Evolutionary conservation across 92 coral and sea anemone species (phyloP), one percentile per base, ranked within the genome.

Genomic region (Phenganax stokvisi): DNA sequence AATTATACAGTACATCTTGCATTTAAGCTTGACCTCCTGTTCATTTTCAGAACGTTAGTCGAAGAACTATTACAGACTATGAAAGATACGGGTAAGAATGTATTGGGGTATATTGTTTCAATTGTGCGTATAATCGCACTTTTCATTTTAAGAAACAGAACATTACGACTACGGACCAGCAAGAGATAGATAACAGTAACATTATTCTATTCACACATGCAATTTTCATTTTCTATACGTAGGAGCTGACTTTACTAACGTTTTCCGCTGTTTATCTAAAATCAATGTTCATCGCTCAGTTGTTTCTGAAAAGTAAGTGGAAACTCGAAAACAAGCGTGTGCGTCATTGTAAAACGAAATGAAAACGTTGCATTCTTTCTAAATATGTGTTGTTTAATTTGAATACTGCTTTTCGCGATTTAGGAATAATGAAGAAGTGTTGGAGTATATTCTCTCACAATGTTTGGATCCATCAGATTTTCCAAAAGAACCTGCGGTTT

Each of bases 241-340:
- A 90, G 94, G 94, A 44, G 97, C 97, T 12, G 97, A 91, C 81
- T 91, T 91, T 51, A 89, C 97, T 53, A 91, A 91, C 82, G 85
- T 89, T 52, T 91, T 89, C 51, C 76, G 92, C 12, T 85, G 86
- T 62, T 84, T 91, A n/a, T 73, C 56, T 54, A 84, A 77, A 74
- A 79, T 90, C 57, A 74, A 71, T n/a, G 51, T 83, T 53, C 74
- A 61, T 12, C 81, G 72, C 54, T 69, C 81, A 59, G 12, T 81
- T 70, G 81, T 58, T 16, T 70, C 29, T 51, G 83, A 68, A 78
- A 51, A 74, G 89, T 83, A 63, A 53, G 89, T 72, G 47, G 47
- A 37, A 37, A 37, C 47, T 37, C 47, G 47, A 2, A 2, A 37
- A 37, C 47, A 37, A 37, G 47, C 47, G 47, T 37, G 47, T 37